Conservation (phyloP, 1,140 invertebrate species). For the Brachionus calyciflorus region DNA sequence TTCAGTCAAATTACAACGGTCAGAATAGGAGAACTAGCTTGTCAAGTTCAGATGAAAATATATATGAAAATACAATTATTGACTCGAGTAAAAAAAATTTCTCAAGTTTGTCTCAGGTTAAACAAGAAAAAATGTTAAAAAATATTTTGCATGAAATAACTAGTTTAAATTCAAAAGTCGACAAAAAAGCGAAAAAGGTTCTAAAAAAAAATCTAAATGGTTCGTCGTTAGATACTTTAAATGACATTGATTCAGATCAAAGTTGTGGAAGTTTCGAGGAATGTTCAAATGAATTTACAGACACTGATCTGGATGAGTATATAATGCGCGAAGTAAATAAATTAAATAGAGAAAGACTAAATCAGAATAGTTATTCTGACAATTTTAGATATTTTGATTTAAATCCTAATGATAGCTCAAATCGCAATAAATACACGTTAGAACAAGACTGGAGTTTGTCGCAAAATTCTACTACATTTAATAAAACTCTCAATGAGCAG, state of each 20-base stretch:
- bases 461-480: constrained; percentile 32
- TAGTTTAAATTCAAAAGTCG: neutral
- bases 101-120: neutral
- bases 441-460: constrained; percentile 35
- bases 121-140: constrained; percentile 21
- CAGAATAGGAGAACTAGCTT: neutral
- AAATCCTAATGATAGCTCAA: neutral
- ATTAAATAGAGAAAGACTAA: neutral
- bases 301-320: neutral
- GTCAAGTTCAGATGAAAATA: neutral
- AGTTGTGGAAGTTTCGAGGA: neutral
- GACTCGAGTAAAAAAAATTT: neutral
- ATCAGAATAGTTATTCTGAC: neutral
- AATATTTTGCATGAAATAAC: constrained; percentile 12
- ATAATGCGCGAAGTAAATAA: neutral
- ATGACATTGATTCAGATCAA: constrained; percentile 19
- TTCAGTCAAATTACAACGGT: neutral
- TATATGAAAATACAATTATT: neutral
- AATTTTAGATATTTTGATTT: neutral
- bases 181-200: neutral
- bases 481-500: neutral
- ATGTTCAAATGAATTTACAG: neutral
- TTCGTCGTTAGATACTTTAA: constrained; percentile 8
- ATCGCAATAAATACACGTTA: neutral
- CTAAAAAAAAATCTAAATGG: too few relatives aligned